Conservation (phyloP, 2,113 vertebrate genomes). For the Bolborhynchus lineola region DNA sequence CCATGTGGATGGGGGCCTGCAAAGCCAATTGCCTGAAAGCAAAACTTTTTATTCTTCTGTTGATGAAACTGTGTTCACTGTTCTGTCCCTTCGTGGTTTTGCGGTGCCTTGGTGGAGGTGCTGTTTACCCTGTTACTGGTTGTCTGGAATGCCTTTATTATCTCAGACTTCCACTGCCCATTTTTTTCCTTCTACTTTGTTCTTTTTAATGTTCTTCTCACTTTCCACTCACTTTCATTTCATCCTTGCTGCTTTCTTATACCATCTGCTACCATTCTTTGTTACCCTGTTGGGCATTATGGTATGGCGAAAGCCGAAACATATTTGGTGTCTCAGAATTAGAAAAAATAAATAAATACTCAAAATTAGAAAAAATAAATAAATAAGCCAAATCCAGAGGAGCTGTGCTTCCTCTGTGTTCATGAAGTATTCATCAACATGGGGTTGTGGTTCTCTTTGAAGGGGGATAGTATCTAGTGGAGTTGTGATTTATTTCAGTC, state of each 20-base stretch:
- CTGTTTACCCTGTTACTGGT: neutral
- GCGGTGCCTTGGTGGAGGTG: neutral
- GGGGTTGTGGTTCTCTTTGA: neutral
- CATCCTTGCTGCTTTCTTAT: neutral
- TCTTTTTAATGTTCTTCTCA: neutral
- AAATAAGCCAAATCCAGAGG: neutral
- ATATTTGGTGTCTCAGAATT: neutral
- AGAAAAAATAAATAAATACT: neutral
- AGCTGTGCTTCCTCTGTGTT: neutral
- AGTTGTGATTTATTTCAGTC: neutral
- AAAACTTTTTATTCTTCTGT: neutral
- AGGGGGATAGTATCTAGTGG: neutral
- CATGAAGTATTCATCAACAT: neutral
- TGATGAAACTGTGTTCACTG: neutral
- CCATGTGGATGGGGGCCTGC: neutral
- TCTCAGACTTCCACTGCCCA: neutral
- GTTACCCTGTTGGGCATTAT: neutral
- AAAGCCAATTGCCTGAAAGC: neutral
- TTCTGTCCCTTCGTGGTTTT: neutral
- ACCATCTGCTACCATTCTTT: neutral
- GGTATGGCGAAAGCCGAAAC: neutral
- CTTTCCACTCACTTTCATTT: neutral
- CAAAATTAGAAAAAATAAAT: neutral
- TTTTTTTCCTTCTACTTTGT: neutral
- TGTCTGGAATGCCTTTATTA: neutral